Base-by-base conservation (phyloP, 2,797 vertebrate genomes). In the Euphonia xanthogaster region DNA sequence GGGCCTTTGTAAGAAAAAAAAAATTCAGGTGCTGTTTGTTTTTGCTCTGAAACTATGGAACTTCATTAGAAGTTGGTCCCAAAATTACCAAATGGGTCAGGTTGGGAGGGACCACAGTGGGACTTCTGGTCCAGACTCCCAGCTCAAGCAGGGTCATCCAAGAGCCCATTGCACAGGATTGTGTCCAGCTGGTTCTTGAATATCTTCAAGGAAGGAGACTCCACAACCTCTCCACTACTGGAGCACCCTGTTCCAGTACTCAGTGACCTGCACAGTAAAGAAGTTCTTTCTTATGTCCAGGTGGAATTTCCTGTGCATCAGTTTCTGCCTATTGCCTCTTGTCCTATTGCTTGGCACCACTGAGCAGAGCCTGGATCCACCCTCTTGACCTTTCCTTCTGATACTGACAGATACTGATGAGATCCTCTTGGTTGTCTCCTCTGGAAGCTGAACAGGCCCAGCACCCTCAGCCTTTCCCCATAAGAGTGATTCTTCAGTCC, bases 211-310 rank as follows among this genome's bases (percentile, higher is more conserved):
- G 24, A 57, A 22, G 21, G 8, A 57, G 37, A 39, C 17, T 51
- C 31, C 6, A 44, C 21, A 57, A 4, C 13, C 28, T 68, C 8
- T 55, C 20, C 40, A 42, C 17, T 42, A 42, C 40, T 68, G 48
- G 5, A 42, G 12, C 28, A 25, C 5, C 24, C 28, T 31, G 14
- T 62, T 75, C n/a, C 20, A 19, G 3, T 55, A 20, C 50, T 63
- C 4, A 1, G 17, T 63, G n/a, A 51, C 21, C 5, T 1, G 5
- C 17, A 22, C 14, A 27, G 10, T 48, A 30, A 50, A 20, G 8
- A 33, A 55, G 5, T 39, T 70, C 31, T 37, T 54, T 27, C 31
- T 62, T 12, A 19, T 27, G 10, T 30, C 9, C 14, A 27, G 24
- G 4, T 63, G 28, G 21, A 70, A 3, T 25, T 51, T 51, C 21